These are phyloP conservation scores for Epistrophe grossulariae DNA, from an alignment of 2,888 invertebrate genomes.

Conservation along the genomic window DNA sequence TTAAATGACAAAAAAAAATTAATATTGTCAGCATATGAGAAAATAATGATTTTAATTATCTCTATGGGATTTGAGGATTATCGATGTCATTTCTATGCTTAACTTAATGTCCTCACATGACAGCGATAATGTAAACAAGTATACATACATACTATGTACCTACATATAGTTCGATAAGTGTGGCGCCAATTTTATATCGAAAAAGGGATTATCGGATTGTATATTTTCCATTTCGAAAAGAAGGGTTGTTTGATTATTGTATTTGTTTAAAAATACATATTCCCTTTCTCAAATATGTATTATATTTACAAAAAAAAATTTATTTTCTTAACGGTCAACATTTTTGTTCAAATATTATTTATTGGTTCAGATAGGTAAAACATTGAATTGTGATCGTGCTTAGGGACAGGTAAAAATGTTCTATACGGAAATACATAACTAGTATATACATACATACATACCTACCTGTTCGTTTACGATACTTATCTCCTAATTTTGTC, in stretches of 20 bases:
- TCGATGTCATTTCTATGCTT: conserved; percentile 4
- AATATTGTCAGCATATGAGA: neutral
- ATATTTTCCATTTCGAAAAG: neutral
- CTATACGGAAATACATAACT: neutral
- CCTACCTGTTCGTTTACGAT: neutral
- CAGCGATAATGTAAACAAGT: neutral
- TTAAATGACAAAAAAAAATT: neutral
- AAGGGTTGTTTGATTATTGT: neutral
- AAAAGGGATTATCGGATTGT: neutral
- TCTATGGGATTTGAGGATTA: conserved; percentile 5
- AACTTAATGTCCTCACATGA: neutral
- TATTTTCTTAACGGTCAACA: neutral
- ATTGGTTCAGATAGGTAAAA: neutral
- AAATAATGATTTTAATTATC: neutral
- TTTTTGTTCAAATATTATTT: neutral
- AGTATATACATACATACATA: too few species aligned
- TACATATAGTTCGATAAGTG: neutral
- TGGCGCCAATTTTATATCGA: neutral
- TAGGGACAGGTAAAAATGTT: neutral
- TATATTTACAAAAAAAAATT: neutral
- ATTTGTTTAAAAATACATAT: neutral
- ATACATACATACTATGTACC: neutral
- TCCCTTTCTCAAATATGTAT: neutral
- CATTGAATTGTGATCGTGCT: neutral
- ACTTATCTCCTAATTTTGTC: too few species aligned